phyloP scores from a whole-genome alignment of 2,797 vertebrate species.

The Coccyzus lansbergi region DNA sequence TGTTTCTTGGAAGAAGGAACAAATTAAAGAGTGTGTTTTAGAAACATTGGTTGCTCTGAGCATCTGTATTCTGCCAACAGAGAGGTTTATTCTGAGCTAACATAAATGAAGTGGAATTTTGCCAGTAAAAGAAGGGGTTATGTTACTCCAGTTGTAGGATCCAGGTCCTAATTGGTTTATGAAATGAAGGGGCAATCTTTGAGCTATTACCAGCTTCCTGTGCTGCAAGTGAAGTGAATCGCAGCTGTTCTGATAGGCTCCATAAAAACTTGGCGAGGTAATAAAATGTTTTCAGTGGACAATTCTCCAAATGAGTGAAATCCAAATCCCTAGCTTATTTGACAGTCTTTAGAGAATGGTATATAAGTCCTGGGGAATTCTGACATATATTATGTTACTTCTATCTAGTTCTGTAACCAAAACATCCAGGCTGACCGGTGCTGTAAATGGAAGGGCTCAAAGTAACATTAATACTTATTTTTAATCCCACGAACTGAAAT shows the following conservation, averaged over 20 bases:
- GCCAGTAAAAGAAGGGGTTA: slow-evolving; percentile 51
- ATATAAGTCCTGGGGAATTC: slow-evolving; percentile 4
- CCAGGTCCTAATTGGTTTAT: slow-evolving; percentile 64
- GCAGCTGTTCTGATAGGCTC: slow-evolving; percentile 61
- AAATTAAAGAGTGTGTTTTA: not conserved
- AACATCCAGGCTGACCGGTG: not conserved
- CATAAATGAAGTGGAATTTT: slow-evolving; percentile 60
- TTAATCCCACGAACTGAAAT: not conserved
- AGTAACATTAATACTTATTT: not conserved
- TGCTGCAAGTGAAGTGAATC: slow-evolving; percentile 64
- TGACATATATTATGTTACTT: slow-evolving; percentile 18
- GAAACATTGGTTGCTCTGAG: slow-evolving; percentile 40
- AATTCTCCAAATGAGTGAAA: slow-evolving; percentile 55
- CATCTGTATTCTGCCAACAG: slow-evolving; percentile 55
- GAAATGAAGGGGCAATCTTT: slow-evolving; percentile 64
- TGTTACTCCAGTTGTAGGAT: slow-evolving; percentile 42
- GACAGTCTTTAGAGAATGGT: slow-evolving; percentile 26
- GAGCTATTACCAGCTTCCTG: slow-evolving; percentile 67
- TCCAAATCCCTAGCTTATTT: slow-evolving; percentile 44
- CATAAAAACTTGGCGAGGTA: slow-evolving; percentile 49
- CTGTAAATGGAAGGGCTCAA: not conserved
- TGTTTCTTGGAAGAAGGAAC: slow-evolving; percentile 2
- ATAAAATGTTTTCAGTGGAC: slow-evolving; percentile 55
- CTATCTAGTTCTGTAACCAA: slow-evolving; percentile 1
- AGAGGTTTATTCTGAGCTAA: slow-evolving; percentile 42